Conservation (phyloP, 2,888 invertebrate species). For the Flexamia atlantica region DNA sequence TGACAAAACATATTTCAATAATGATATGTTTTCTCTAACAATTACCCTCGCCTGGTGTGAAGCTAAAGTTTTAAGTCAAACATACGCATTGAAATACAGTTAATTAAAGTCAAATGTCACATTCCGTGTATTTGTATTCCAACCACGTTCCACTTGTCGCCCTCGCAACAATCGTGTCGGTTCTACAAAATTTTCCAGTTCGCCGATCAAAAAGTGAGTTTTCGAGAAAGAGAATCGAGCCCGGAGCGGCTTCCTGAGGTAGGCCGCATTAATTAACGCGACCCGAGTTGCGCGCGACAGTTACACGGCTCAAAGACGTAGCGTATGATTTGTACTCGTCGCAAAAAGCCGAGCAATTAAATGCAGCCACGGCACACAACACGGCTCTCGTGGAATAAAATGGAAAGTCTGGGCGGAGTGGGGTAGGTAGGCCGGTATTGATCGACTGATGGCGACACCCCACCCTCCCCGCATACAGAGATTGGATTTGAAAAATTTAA, state of each 20-base stretch:
- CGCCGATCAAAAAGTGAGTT: background rate
- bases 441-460: conserved; percentile 1
- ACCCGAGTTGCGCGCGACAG: conserved; percentile 31
- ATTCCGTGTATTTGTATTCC: too few relatives aligned
- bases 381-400: conserved; percentile 29
- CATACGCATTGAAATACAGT: too few relatives aligned
- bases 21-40: too few relatives aligned
- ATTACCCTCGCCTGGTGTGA: too few relatives aligned
- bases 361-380: conserved; percentile 34
- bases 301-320: conserved; percentile 41
- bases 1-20: too few relatives aligned
- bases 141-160: too few relatives aligned
- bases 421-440: conserved; percentile 48
- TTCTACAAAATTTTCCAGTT: background rate
- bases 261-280: conserved; percentile 32
- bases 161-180: background rate
- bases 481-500: conserved; percentile 45
- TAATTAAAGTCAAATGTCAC: too few relatives aligned
- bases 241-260: conserved; percentile 15
- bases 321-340: conserved; percentile 47
- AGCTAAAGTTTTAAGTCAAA: too few relatives aligned
- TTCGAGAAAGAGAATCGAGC: background rate
- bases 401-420: conserved; percentile 48
- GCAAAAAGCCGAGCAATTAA: conserved; percentile 48
- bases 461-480: conserved; percentile 18